Evolutionary conservation across 2,797 vertebrate species (phyloP).

Genomic region (Cichlasoma orientale): DNA sequence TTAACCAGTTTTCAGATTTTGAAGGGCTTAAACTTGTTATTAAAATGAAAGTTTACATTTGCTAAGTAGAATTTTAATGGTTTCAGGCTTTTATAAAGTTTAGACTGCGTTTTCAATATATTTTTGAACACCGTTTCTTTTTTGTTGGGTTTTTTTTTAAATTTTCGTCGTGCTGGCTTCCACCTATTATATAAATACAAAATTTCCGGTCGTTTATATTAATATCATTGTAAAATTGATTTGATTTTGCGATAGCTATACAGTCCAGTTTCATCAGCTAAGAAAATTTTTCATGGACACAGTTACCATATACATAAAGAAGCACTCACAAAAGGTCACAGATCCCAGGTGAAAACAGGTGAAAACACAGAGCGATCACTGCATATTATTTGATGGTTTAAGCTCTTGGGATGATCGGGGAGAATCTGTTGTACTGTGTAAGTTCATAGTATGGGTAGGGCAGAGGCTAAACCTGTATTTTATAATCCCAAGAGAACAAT

Average conservation of each 20-base stretch:
- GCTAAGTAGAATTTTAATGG: background rate
- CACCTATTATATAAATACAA: background rate
- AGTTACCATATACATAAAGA: background rate
- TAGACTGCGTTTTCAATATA: background rate
- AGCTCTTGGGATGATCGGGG: background rate
- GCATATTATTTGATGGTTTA: background rate
- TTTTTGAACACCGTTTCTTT: background rate
- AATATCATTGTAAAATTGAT: rapidly evolving
- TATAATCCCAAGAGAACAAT: background rate
- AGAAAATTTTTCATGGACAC: background rate
- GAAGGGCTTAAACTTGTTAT: background rate
- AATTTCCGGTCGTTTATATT: background rate
- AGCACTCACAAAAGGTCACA: background rate
- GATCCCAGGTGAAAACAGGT: background rate
- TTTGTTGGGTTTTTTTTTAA: too few species aligned
- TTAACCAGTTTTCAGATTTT: background rate
- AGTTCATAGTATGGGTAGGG: background rate
- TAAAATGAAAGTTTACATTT: background rate
- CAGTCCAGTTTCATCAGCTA: background rate
- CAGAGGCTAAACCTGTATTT: background rate
- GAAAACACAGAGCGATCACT: background rate
- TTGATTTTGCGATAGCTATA: background rate
- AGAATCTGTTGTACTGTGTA: background rate
- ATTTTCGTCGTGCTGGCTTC: background rate
- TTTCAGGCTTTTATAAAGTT: background rate